Conservation (phyloP, 1,140 invertebrate species). For the Nasonia vitripennis region DNA sequence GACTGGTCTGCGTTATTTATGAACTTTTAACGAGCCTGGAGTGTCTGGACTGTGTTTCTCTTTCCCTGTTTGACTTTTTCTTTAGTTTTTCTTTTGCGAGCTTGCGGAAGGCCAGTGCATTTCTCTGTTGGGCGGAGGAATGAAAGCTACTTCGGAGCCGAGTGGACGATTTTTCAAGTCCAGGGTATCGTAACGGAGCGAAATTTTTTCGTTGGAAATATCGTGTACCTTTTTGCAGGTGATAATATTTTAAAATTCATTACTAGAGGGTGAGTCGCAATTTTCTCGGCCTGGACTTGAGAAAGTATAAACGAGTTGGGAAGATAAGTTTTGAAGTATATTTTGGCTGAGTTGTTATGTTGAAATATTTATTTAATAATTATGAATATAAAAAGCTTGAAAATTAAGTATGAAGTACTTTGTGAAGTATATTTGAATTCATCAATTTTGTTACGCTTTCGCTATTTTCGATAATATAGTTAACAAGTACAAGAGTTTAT, state of each 20-base stretch:
- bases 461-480: too few relatives aligned
- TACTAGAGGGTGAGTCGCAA: too few relatives aligned
- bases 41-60: neutral
- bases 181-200: neutral
- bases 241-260: neutral
- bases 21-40: slow-evolving; percentile 11
- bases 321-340: too few relatives aligned
- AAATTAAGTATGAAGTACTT: too few relatives aligned
- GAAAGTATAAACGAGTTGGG: too few relatives aligned
- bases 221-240: neutral
- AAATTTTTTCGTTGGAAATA: neutral
- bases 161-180: slow-evolving; percentile 3
- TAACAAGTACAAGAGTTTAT: too few relatives aligned
- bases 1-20: slow-evolving; percentile 11
- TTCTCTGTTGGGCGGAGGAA: neutral
- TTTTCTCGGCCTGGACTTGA: too few relatives aligned
- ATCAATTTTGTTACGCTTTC: too few relatives aligned
- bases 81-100: neutral
- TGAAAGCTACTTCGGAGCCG: neutral
- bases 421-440: too few relatives aligned
- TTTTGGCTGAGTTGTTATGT: too few relatives aligned
- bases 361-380: too few relatives aligned
- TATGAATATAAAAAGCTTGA: too few relatives aligned
- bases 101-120: neutral
- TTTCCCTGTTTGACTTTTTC: neutral